These are phyloP conservation scores for Caranx melampygus DNA, from an alignment of 2,113 vertebrate genomes.

Conservation along the genomic window DNA sequence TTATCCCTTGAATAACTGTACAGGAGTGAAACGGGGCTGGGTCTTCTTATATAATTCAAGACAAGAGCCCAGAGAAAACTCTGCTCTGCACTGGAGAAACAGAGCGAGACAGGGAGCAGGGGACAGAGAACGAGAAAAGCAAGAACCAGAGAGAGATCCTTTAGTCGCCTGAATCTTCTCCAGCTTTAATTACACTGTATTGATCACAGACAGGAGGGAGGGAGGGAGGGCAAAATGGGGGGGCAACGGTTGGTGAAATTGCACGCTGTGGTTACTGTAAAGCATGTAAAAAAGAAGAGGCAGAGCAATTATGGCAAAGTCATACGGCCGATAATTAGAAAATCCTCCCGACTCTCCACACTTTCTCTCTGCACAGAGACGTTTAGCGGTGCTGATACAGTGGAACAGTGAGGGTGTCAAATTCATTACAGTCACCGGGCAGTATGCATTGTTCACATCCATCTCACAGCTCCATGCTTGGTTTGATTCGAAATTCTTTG, in stretches of 20 bases:
- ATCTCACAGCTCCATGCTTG: conserved; percentile 70
- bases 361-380: conserved; percentile 33
- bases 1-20: conserved; percentile 7
- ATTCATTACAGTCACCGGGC: conserved; percentile 67
- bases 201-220: conserved; percentile 67
- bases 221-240: background rate
- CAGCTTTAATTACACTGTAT: conserved; percentile 80
- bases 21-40: conserved; percentile 12
- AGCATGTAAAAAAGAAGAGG: conserved; percentile 33
- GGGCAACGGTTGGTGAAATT: conserved; percentile 43
- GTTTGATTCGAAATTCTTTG: conserved; percentile 85
- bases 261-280: conserved; percentile 66
- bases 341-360: conserved; percentile 37
- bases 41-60: conserved; percentile 46
- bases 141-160: conserved; percentile 49
- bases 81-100: conserved; percentile 38
- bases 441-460: conserved; percentile 64
- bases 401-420: conserved; percentile 57
- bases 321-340: conserved; percentile 74
- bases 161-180: conserved; percentile 63
- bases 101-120: conserved; percentile 32
- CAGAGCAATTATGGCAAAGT: conserved; percentile 61
- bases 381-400: conserved; percentile 58
- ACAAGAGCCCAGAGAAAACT: conserved; percentile 31
- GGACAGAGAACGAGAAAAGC: conserved; percentile 6